Conservation (phyloP, 1,140 invertebrate genomes). For the Tribolium castaneum region DNA sequence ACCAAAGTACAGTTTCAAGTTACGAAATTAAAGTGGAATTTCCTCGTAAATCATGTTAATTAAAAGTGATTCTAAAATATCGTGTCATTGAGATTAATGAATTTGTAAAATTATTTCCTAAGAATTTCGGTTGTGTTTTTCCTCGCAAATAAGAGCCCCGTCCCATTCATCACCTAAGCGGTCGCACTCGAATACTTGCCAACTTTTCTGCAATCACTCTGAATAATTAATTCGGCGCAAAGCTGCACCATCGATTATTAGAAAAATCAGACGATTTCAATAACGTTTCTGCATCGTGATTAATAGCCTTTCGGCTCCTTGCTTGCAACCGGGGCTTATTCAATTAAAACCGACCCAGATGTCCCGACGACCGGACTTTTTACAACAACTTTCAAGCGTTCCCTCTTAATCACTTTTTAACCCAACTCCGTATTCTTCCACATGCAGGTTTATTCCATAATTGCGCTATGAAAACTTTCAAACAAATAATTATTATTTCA, state of each 20-base stretch:
- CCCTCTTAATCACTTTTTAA: slow-evolving; percentile 42
- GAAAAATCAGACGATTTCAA: slow-evolving; percentile 28
- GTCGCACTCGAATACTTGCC: not conserved
- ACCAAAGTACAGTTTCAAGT: slow-evolving; percentile 44
- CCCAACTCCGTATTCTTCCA: too few species aligned
- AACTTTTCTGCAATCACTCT: slow-evolving; percentile 26
- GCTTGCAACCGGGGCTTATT: slow-evolving; percentile 38
- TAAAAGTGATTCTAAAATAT: slow-evolving; percentile 47
- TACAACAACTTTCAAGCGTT: slow-evolving; percentile 25
- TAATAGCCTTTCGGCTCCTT: slow-evolving; percentile 35
- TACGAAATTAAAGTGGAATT: slow-evolving; percentile 45
- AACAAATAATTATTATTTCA: too few species aligned
- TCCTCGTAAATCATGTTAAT: slow-evolving; percentile 49
- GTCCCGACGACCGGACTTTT: slow-evolving; percentile 36
- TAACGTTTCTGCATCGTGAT: slow-evolving; percentile 28
- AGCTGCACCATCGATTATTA: slow-evolving; percentile 1
- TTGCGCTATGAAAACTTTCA: too few species aligned
- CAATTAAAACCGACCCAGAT: slow-evolving; percentile 48
- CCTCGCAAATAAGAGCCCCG: slow-evolving; percentile 10
- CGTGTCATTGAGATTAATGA: slow-evolving; percentile 38
- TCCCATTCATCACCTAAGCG: slow-evolving; percentile 16
- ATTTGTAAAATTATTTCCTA: slow-evolving; percentile 42
- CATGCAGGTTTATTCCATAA: too few species aligned
- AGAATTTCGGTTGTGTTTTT: slow-evolving; percentile 33
- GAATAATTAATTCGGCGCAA: not conserved